A percentile compares a stretch with the other conserved stretches of the same genome.
phyloP scores from a whole-genome alignment of 37 sponge, comb jelly and placozoan species.

The Theonella swinhoei region DNA sequence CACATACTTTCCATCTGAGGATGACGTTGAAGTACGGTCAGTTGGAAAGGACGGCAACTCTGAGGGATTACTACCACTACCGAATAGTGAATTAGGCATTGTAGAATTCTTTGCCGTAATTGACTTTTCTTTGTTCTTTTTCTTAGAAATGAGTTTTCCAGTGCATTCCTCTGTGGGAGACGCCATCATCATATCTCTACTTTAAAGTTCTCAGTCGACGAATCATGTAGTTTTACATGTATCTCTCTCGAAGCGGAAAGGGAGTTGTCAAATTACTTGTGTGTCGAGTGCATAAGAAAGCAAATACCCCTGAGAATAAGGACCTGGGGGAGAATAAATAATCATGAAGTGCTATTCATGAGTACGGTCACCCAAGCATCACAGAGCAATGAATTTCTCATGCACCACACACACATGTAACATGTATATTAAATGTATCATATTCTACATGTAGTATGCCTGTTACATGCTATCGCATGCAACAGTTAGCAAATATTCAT shows the following conservation, averaged over 20 bases:
- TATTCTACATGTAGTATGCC: not conserved
- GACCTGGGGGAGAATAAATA: not conserved
- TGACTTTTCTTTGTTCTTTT: not conserved
- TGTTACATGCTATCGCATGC: too few species aligned
- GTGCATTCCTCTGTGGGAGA: not conserved
- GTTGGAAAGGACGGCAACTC: not conserved
- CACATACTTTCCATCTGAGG: not conserved
- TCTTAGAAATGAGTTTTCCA: not conserved
- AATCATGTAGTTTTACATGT: too few species aligned
- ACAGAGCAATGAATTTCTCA: not conserved
- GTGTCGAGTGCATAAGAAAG: too few species aligned
- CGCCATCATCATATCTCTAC: too few species aligned
- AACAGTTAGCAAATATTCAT: not conserved
- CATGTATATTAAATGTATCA: not conserved
- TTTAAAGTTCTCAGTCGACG: too few species aligned
- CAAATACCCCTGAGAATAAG: not conserved
- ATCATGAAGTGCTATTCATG: too few species aligned
- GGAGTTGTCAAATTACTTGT: too few species aligned
- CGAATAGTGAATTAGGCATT: not conserved
- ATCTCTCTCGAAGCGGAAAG: too few species aligned
- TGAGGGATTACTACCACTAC: not conserved
- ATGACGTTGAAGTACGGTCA: not conserved
- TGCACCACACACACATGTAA: not conserved
- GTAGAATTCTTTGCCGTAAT: not conserved
- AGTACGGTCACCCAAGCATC: not conserved